These are phyloP conservation scores for Leptopilina drosophilae DNA, from an alignment of 2,888 invertebrate species.

Conservation along the genomic window DNA sequence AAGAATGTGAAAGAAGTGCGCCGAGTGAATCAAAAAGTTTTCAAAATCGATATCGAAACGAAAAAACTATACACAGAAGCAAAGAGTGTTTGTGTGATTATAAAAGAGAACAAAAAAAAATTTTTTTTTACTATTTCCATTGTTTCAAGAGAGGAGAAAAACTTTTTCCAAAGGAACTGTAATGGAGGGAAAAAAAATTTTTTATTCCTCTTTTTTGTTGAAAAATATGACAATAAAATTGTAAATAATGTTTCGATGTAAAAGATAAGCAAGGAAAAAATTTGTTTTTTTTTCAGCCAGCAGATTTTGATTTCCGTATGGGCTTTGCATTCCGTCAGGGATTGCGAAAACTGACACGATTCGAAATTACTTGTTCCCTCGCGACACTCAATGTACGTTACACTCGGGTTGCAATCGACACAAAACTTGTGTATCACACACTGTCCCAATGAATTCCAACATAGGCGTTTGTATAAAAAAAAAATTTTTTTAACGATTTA, in stretches of 20 bases:
- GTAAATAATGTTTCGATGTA: too few species aligned
- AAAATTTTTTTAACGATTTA: neutral
- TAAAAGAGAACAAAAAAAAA: slow-evolving; percentile 3
- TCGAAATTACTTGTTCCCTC: slow-evolving; percentile 38
- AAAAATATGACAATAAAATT: too few species aligned
- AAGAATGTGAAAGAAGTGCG: slow-evolving; percentile 19
- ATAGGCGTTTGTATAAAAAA: neutral
- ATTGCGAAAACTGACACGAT: slow-evolving; percentile 24
- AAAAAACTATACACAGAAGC: neutral
- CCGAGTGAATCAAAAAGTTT: slow-evolving; percentile 12
- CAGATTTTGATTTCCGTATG: slow-evolving; percentile 17
- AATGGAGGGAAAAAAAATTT: neutral
- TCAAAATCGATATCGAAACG: slow-evolving; percentile 15
- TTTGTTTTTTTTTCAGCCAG: neutral
- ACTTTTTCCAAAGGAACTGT: neutral
- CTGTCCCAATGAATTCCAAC: slow-evolving; percentile 22
- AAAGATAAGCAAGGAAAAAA: neutral
- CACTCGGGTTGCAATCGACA: slow-evolving; percentile 34
- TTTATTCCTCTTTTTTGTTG: neutral
- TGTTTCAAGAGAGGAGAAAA: neutral
- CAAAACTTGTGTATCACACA: slow-evolving; percentile 34
- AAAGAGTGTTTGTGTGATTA: neutral
- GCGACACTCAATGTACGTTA: slow-evolving; percentile 31
- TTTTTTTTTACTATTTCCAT: neutral
- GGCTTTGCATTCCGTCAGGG: slow-evolving; percentile 16